Evolutionary conservation across 2,888 invertebrate genomes (phyloP), one percentile per base, ranked within the genome.

Genomic region (Pteria penguin): DNA sequence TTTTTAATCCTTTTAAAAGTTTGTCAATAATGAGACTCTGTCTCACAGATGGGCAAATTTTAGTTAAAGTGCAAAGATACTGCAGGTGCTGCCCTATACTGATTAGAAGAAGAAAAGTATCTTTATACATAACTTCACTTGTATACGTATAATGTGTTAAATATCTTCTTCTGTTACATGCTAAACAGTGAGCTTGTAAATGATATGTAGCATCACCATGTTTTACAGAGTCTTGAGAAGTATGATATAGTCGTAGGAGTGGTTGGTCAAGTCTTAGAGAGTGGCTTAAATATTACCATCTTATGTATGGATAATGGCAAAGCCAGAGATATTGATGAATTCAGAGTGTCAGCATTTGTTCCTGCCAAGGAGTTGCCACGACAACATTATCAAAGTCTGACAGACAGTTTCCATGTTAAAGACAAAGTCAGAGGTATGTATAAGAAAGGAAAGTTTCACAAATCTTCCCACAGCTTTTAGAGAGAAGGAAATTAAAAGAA

Each of bases 241-340:
- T 91, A 91, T 3, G 93, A 93, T 76, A 78, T 92, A 33, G 87
- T 93, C 29, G 86, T 93, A 65, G 92, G 92, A 2, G 85, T 88
- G 26, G 90, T 93, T 27, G 80, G 86, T 8, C 87, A 89, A 2
- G 90, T 93, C 66, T 87, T 90, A 66, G 91, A 90, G 3, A 86
- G 87, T 45, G 93, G 93, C 22, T 84, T 93, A 2, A 83, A 90
- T 24, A 75, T 97, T 84, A 96, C 96, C 92, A 95, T 98, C 29
- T 93, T 97, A 66, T 97, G 97, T 93, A 95, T 96, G 75, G 95
- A 96, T 76, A 96, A 96, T 81, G 95, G 95, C 69, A 94, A 94
- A 82, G 95, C 95, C 61, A 94, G 96, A 91, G 96, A 96, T 93
- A 95, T 97, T 66, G 95, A 96, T 69, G 97, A 97, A 92, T 95